Percentiles rank a stretch among this genome's conserved stretches.
phyloP scores from a whole-genome alignment of 2,113 vertebrate genomes.

The Solea solea region DNA sequence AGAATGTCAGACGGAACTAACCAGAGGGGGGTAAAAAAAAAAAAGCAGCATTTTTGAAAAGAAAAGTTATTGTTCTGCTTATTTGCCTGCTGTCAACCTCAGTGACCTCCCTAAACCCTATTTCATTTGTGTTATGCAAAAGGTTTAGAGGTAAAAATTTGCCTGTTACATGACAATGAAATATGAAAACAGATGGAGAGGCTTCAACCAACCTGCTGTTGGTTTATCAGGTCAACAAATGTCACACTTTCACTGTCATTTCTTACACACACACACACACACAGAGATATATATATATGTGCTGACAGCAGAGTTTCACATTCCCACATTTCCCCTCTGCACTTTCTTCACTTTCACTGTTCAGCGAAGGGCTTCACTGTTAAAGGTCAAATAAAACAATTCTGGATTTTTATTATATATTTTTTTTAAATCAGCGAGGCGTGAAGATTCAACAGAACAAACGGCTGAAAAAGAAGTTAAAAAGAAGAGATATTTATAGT shows the following conservation, averaged over 20 bases:
- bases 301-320: neutral
- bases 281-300: neutral
- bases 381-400: too few relatives aligned
- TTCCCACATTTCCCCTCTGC: neutral
- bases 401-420: too few relatives aligned
- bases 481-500: too few relatives aligned
- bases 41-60: neutral
- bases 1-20: neutral
- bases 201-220: slow-evolving; percentile 34
- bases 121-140: too few relatives aligned
- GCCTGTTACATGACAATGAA: too few relatives aligned
- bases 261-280: neutral
- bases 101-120: too few relatives aligned
- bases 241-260: slow-evolving; percentile 14
- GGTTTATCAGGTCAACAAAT: neutral
- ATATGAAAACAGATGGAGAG: too few relatives aligned
- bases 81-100: too few relatives aligned
- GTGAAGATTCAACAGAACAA: too few relatives aligned
- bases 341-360: neutral
- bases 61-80: too few relatives aligned
- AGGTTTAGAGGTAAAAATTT: too few relatives aligned
- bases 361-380: neutral
- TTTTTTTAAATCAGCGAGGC: neutral
- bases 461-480: too few relatives aligned
- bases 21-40: neutral